Conservation (phyloP, 2,797 vertebrate genomes). For the Sparidentex hasta region DNA sequence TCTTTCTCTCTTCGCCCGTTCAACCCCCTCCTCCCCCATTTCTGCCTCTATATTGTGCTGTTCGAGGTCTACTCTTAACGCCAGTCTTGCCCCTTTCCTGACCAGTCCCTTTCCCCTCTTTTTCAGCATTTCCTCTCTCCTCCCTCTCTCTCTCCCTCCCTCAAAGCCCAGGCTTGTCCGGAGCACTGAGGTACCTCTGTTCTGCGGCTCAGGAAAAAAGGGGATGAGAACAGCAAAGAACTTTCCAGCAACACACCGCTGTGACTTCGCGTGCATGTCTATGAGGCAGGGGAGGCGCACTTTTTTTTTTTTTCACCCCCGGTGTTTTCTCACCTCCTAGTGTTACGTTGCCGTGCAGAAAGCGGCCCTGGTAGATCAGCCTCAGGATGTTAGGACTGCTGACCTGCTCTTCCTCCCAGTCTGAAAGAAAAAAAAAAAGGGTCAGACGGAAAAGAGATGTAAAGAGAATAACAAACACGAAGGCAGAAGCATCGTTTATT, state of each 20-base stretch:
- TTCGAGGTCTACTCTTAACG: conserved; percentile 48
- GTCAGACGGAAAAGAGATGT: conserved; percentile 16
- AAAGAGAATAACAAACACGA: conserved; percentile 57
- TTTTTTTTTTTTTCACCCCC: neutral
- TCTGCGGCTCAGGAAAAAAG: conserved; percentile 66
- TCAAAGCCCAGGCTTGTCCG: conserved; percentile 80
- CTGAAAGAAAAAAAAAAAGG: conserved; percentile 82
- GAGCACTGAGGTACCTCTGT: conserved; percentile 82
- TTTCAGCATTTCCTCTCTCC: conserved; percentile 76
- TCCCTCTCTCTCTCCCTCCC: conserved; percentile 46
- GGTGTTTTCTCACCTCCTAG: conserved; percentile 92
- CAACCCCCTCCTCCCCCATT: conserved; percentile 4
- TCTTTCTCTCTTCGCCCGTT: conserved; percentile 28
- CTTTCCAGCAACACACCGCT: conserved; percentile 74
- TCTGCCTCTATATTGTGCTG: conserved; percentile 54
- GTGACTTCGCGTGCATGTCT: conserved; percentile 48
- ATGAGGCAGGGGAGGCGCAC: conserved; percentile 28
- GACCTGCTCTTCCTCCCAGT: conserved; percentile 98
- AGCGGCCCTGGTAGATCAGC: conserved; percentile 99
- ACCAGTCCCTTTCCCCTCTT: conserved; percentile 66
- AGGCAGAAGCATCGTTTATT: neutral
- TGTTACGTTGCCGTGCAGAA: conserved; percentile 98
- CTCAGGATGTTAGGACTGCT: conserved; percentile 98
- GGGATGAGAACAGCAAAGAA: conserved; percentile 70
- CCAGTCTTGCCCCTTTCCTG: conserved; percentile 68